Conservation (phyloP, 1,140 invertebrate genomes). For the Calliopsis andreniformis region DNA sequence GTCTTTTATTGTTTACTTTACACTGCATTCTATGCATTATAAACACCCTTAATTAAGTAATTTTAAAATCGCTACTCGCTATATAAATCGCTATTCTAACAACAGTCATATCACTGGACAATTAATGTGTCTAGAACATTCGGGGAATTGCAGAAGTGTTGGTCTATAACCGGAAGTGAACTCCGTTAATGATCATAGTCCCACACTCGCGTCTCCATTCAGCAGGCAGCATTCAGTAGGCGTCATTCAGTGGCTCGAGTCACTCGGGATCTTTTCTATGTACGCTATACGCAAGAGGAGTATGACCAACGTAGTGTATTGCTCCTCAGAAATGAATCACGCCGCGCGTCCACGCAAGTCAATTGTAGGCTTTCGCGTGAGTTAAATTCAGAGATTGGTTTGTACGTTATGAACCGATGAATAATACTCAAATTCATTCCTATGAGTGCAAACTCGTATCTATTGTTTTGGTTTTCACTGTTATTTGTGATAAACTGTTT, state of each 20-base stretch:
- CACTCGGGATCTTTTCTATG: background rate
- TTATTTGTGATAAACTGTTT: too few species aligned
- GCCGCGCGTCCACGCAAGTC: constrained; percentile 5
- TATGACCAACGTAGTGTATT: constrained; percentile 37
- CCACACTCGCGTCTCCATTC: constrained; percentile 48
- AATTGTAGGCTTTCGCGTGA: constrained; percentile 4
- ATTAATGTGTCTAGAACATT: too few species aligned
- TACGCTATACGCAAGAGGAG: constrained; percentile 18
- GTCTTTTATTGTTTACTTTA: too few species aligned
- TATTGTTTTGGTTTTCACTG: too few species aligned
- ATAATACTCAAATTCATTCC: too few species aligned
- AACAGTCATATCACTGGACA: too few species aligned
- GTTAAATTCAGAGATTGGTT: constrained; percentile 12
- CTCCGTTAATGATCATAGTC: constrained; percentile 48
- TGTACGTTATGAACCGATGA: background rate
- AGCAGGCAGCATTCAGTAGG: constrained; percentile 43
- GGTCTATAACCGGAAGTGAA: constrained; percentile 60
- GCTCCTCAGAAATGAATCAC: constrained; percentile 57
- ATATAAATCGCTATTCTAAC: too few species aligned
- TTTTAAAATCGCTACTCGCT: too few species aligned
- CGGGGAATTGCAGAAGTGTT: constrained; percentile 2
- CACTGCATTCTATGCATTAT: too few species aligned
- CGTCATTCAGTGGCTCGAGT: constrained; percentile 55
- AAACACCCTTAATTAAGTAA: too few species aligned
- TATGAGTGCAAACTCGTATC: too few species aligned